These are phyloP conservation scores for Elachura formosa DNA, from an alignment of 2,113 vertebrate species.

Conservation along the genomic window DNA sequence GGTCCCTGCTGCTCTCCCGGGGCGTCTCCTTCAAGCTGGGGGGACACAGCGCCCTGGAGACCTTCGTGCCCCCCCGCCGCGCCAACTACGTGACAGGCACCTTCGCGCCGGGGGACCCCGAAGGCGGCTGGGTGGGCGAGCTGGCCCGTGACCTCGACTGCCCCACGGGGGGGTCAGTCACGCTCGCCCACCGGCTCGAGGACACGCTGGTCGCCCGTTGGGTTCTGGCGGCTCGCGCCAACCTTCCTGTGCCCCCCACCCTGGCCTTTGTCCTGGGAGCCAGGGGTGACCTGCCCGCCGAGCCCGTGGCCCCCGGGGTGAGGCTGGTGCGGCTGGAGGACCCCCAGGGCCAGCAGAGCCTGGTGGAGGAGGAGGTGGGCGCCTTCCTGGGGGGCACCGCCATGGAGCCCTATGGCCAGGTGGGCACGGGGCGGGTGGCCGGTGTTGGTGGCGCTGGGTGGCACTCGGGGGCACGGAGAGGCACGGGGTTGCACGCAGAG, in stretches of 20 bases:
- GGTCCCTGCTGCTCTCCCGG: conserved; percentile 69
- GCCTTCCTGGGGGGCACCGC: conserved; percentile 62
- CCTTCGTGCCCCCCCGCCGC: conserved; percentile 67
- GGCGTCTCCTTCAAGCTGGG: conserved; percentile 75
- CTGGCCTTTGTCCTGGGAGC: conserved; percentile 68
- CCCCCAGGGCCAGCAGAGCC: conserved; percentile 54
- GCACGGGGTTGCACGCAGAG: no score
- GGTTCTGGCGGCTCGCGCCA: conserved; percentile 56
- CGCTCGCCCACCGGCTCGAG: conserved; percentile 65
- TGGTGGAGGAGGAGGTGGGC: conserved; percentile 62
- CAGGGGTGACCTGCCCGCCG: not conserved
- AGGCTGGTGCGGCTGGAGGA: conserved; percentile 66
- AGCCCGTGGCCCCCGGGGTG: not conserved
- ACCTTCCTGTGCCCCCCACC: conserved; percentile 66
- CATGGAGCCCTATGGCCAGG: conserved; percentile 66
- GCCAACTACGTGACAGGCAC: conserved; percentile 75
- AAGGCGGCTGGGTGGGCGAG: conserved; percentile 53
- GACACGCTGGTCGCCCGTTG: conserved; percentile 67
- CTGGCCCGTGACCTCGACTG: conserved; percentile 70
- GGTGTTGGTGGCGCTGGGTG: not conserved
- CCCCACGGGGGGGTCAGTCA: conserved; percentile 69
- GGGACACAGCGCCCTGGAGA: conserved; percentile 72
- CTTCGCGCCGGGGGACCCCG: not conserved
- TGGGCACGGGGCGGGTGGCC: not conserved
- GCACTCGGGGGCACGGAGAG: not conserved